These are phyloP conservation scores for Tragelaphus scriptus DNA, from an alignment of 2,113 vertebrate genomes.

Conservation along the genomic window DNA sequence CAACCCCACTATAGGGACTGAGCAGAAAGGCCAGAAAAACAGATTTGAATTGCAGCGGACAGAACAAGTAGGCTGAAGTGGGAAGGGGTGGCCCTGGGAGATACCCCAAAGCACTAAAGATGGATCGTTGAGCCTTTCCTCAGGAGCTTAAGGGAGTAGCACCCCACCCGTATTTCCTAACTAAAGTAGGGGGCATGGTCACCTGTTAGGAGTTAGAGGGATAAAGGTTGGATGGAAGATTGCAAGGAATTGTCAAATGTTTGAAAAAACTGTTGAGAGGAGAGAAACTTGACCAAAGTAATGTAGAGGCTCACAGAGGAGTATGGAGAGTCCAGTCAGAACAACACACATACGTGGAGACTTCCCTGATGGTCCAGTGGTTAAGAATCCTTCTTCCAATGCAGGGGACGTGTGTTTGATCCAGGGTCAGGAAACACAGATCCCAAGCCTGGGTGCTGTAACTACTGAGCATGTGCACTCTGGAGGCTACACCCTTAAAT, in stretches of 20 bases:
- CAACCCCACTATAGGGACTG: not conserved
- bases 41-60: not conserved
- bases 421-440: not conserved
- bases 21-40: not conserved
- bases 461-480: not conserved
- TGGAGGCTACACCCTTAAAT: not conserved
- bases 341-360: not conserved
- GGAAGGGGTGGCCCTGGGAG: not conserved
- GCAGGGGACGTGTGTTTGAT: not conserved
- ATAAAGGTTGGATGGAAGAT: not conserved
- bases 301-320: not conserved
- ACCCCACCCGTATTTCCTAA: not conserved
- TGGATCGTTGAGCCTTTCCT: not conserved
- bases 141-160: not conserved
- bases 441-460: not conserved
- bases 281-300: not conserved
- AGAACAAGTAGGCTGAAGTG: not conserved
- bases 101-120: not conserved
- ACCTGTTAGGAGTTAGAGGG: not conserved
- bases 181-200: not conserved
- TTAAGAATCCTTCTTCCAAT: not conserved
- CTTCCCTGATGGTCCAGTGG: not conserved
- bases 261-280: not conserved
- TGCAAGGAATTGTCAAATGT: not conserved
- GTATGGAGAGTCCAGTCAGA: not conserved